A percentile compares a stretch with the other conserved stretches of the same genome.
Conservation (phyloP, 1,140 invertebrate genomes). For the Mesaphorura yosii region DNA sequence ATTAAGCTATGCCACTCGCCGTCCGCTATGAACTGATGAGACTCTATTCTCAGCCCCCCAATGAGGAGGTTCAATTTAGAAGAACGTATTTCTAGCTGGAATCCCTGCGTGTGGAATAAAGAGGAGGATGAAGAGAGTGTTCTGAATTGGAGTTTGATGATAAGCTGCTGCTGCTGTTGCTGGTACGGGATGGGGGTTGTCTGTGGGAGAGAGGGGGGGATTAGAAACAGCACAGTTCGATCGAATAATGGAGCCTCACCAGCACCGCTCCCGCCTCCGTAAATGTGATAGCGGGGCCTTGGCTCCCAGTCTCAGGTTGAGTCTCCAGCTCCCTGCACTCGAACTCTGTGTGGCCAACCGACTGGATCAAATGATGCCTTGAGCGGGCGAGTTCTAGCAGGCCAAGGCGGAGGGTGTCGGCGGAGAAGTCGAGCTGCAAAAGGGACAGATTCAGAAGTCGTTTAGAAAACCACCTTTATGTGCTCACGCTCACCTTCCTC, state of each 20-base stretch:
- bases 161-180: background rate
- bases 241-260: too few relatives aligned
- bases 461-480: background rate
- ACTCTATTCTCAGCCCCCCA: too few relatives aligned
- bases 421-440: slow-evolving; percentile 73
- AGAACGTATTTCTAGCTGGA: background rate
- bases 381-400: slow-evolving; percentile 75
- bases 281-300: too few relatives aligned
- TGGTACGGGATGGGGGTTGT: slow-evolving; percentile 49
- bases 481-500: slow-evolving; percentile 59
- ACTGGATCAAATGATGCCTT: slow-evolving; percentile 72
- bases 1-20: too few relatives aligned
- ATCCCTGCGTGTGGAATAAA: too few relatives aligned
- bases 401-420: slow-evolving; percentile 75
- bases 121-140: background rate
- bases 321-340: slow-evolving; percentile 56
- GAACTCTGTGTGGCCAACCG: slow-evolving; percentile 76
- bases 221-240: too few relatives aligned
- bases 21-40: too few relatives aligned
- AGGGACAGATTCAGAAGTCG: background rate
- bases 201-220: background rate
- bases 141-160: slow-evolving; percentile 40
- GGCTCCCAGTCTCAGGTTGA: background rate
- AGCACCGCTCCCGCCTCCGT: too few relatives aligned
- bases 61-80: too few relatives aligned